Conservation (phyloP, 1,140 invertebrate genomes). For the Drosophila orena region DNA sequence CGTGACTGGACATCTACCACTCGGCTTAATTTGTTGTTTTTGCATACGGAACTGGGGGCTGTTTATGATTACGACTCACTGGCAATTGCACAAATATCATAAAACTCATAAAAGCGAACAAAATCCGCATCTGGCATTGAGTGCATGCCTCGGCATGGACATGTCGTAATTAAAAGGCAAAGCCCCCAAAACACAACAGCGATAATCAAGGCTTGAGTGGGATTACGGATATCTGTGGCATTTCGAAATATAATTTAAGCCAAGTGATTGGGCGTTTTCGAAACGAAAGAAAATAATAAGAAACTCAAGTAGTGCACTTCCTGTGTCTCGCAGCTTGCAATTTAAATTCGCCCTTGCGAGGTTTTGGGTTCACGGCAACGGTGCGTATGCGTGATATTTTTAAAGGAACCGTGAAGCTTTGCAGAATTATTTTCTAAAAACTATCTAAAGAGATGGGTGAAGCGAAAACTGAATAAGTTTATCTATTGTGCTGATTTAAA, state of each 20-base stretch:
- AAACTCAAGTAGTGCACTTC: constrained; percentile 20
- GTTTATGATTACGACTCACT: constrained; percentile 21
- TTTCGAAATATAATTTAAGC: constrained; percentile 16
- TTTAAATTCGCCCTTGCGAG: constrained; percentile 1
- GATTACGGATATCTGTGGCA: constrained; percentile 5
- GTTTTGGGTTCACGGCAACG: constrained; percentile 11
- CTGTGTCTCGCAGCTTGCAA: constrained; percentile 8
- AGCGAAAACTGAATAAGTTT: too few relatives aligned
- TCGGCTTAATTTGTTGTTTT: constrained; percentile 5
- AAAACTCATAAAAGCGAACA: constrained; percentile 38
- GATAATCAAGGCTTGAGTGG: constrained; percentile 29
- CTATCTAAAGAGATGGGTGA: neutral
- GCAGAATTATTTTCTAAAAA: neutral
- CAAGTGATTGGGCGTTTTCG: constrained; percentile 14
- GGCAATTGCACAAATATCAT: constrained; percentile 41
- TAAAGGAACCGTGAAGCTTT: too few relatives aligned
- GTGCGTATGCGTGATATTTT: constrained; percentile 22
- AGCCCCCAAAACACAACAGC: constrained; percentile 29
- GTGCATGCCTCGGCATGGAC: constrained; percentile 39
- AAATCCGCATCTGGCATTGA: constrained; percentile 45
- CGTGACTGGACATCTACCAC: constrained; percentile 36
- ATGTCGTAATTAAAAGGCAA: constrained; percentile 45
- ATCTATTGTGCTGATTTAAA: too few relatives aligned
- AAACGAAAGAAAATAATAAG: too few relatives aligned
- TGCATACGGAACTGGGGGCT: constrained; percentile 33